These are phyloP conservation scores for Clivina fossor DNA, from an alignment of 2,888 invertebrate genomes.

Conservation along the genomic window DNA sequence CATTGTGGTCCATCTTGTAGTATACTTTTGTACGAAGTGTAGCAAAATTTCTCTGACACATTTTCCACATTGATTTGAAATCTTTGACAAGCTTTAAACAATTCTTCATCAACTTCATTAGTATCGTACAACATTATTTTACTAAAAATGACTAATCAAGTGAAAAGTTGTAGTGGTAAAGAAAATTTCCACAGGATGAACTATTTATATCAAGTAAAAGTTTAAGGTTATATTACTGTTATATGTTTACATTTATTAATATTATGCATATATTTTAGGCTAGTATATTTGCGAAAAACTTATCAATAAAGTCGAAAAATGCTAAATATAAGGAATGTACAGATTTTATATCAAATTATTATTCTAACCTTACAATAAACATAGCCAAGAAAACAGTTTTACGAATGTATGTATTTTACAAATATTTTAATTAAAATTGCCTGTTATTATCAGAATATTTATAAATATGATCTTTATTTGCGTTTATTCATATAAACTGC, in stretches of 20 bases:
- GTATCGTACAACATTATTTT: background rate
- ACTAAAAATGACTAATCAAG: slow-evolving; percentile 23
- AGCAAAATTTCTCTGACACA: slow-evolving; percentile 55
- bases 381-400: slow-evolving; percentile 51
- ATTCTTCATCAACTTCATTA: slow-evolving; percentile 54
- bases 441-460: too few species aligned
- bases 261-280: slow-evolving; percentile 20
- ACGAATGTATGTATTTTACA: slow-evolving; percentile 49
- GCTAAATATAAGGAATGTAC: slow-evolving; percentile 11
- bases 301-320: slow-evolving; percentile 2
- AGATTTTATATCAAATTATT: slow-evolving; percentile 42
- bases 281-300: slow-evolving; percentile 11
- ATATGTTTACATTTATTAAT: background rate
- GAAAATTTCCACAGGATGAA: slow-evolving; percentile 71
- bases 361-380: slow-evolving; percentile 47
- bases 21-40: slow-evolving; percentile 44
- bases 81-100: slow-evolving; percentile 61
- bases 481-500: too few species aligned
- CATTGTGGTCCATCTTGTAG: slow-evolving; percentile 73
- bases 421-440: too few species aligned
- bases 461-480: too few species aligned
- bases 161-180: slow-evolving; percentile 63
- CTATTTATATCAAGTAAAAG: slow-evolving; percentile 65
- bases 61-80: slow-evolving; percentile 57
- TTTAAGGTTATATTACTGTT: slow-evolving; percentile 28